A percentile compares a stretch with the other conserved stretches of the same genome.
These are phyloP conservation scores for Ellobium chinense DNA, from an alignment of 2,888 invertebrate species.

Conservation along the genomic window DNA sequence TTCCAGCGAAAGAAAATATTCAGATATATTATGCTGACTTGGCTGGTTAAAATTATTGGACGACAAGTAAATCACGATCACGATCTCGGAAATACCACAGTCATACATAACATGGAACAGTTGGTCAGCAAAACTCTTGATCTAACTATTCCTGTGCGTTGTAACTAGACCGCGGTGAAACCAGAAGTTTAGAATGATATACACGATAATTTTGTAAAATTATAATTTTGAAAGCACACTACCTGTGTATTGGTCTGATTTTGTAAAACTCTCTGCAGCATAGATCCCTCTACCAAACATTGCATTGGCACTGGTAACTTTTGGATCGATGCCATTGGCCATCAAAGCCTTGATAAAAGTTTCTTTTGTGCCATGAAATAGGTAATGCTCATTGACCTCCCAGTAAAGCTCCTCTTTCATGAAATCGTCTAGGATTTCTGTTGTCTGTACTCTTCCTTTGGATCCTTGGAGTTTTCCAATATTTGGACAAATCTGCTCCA, in stretches of 20 bases:
- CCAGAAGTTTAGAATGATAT: no score
- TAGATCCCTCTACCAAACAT: conserved; percentile 68
- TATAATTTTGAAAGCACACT: no score
- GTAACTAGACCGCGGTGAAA: no score
- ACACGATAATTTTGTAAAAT: no score
- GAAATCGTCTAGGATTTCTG: neutral
- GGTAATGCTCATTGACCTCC: conserved; percentile 63
- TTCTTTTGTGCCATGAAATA: conserved; percentile 69
- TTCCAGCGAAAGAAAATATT: no score
- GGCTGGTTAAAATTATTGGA: no score
- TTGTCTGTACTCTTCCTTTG: conserved; percentile 31
- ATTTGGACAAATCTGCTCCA: conserved; percentile 29
- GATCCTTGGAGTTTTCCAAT: conserved; percentile 36
- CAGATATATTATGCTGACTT: no score
- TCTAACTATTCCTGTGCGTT: no score
- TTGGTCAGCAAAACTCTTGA: no score
- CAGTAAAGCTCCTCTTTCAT: conserved; percentile 46
- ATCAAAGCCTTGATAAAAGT: conserved; percentile 53
- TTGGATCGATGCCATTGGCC: conserved; percentile 58
- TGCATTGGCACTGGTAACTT: conserved; percentile 51
- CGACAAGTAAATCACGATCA: no score
- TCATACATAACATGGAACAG: no score
- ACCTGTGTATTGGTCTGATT: conserved; percentile 69
- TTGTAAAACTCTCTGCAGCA: conserved; percentile 64
- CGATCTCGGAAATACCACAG: no score